Evolutionary conservation across 2,888 invertebrate genomes (phyloP), one percentile per base, ranked within the genome.

Genomic region (Synanthedon tipuliformis): DNA sequence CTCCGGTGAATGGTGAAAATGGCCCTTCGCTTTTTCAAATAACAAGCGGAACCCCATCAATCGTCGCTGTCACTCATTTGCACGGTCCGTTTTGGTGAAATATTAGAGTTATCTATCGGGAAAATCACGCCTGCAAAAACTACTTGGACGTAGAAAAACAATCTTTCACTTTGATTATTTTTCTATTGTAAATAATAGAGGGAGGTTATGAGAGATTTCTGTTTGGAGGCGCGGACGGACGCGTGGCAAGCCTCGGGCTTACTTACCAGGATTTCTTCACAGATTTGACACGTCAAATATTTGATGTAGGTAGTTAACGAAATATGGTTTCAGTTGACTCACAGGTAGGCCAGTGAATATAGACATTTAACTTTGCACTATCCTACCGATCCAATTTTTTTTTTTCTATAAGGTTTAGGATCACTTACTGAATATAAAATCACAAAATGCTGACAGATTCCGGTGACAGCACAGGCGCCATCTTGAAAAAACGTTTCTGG

Each of bases 11-110:
- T 73, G 73, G 80, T 69, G 75, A 68, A 75, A 86, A 84, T 83
- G 79, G 79, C 74, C 78, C 73, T 78, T 69, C 76, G 82, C 84
- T 85, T 86, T 84, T 86, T 85, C 85, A 87, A 85, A 87, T 85
- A 85, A 85, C 86, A 83, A 81, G 73, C 73, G 72, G 68, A 64
- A 61, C 64, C 66, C 77, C 81, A 87, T 87, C 86, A 81, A 87
- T 87, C 83, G 64, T 78, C 50, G 58, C 71, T 70, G 82, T 81
- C 81, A 81, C 76, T 85, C 83, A 84, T 84, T 85, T 82, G 71
- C 79, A 73, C 75, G 71, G 79, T 68, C 71, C 76, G 70, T 67
- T 68, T 65, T 66, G 61, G 71, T 79, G 78, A 85, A 82, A 86
- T 86, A 86, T 86, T 83, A 76, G 72, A 72, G 77, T 77, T 81